These are phyloP conservation scores for Drosophila cracens DNA, from an alignment of 2,888 invertebrate species.

Conservation along the genomic window DNA sequence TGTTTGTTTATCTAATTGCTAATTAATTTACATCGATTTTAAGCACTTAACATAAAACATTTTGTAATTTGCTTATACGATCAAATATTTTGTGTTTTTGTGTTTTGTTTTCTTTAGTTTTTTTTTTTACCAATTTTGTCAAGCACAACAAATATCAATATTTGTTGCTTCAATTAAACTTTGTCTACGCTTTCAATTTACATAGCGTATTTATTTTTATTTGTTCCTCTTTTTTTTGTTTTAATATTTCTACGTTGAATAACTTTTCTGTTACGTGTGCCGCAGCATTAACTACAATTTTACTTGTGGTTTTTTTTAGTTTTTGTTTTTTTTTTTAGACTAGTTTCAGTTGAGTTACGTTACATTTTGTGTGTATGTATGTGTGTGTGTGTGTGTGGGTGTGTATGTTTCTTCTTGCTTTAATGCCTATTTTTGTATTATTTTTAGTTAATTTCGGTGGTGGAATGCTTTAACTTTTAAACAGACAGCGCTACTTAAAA, in stretches of 20 bases:
- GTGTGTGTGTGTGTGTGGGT: background rate
- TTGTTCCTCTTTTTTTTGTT: slow-evolving; percentile 4
- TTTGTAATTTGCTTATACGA: slow-evolving; percentile 37
- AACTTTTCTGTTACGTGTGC: slow-evolving; percentile 16
- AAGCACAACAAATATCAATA: slow-evolving; percentile 45
- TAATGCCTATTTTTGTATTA: slow-evolving; percentile 15
- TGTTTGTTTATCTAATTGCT: slow-evolving; percentile 43
- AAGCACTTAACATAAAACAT: slow-evolving; percentile 71
- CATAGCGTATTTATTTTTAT: slow-evolving; percentile 26
- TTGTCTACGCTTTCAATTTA: slow-evolving; percentile 24
- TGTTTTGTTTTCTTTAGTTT: background rate
- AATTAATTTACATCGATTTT: slow-evolving; percentile 71
- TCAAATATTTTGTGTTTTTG: slow-evolving; percentile 29
- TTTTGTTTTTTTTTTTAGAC: slow-evolving; percentile 65
- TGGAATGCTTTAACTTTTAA: slow-evolving; percentile 74
- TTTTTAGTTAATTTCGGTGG: slow-evolving; percentile 65
- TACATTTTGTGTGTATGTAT: slow-evolving; percentile 58
- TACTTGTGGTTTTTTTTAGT: slow-evolving; percentile 11
- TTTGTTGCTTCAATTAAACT: slow-evolving; percentile 15
- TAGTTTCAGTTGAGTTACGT: slow-evolving; percentile 82
- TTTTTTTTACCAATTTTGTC: slow-evolving; percentile 36
- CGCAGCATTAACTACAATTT: slow-evolving; percentile 20
- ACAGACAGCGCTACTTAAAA: slow-evolving; percentile 44
- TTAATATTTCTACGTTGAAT: slow-evolving; percentile 26
- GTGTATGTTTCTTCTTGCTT: slow-evolving; percentile 10